These are phyloP conservation scores for Crenichthys baileyi DNA, from an alignment of 2,797 vertebrate genomes.

Conservation along the genomic window DNA sequence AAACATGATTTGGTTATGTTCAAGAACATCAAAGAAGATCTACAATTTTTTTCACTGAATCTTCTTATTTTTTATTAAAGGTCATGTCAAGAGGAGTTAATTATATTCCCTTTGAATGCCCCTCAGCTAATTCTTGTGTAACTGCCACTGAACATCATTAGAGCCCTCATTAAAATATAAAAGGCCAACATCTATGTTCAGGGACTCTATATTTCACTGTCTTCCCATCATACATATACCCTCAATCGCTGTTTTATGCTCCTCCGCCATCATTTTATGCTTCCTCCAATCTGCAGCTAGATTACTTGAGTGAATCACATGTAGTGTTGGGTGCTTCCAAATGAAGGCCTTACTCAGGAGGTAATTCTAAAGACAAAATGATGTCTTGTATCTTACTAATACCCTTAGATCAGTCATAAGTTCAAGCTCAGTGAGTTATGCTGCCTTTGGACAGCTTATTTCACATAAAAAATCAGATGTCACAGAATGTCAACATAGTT, in stretches of 20 bases:
- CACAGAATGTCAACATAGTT: background rate
- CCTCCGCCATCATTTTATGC: conserved; percentile 19
- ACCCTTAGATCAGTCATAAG: conserved; percentile 15
- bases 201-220: conserved; percentile 15
- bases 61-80: background rate
- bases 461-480: background rate
- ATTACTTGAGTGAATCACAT: conserved; percentile 10
- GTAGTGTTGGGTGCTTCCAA: conserved; percentile 29
- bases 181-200: conserved; percentile 42
- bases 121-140: conserved; percentile 32
- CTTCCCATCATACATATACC: conserved; percentile 20
- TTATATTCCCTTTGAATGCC: conserved; percentile 61
- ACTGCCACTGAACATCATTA: conserved; percentile 58
- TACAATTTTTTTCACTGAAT: background rate
- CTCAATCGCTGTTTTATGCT: conserved; percentile 32
- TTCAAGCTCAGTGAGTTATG: conserved; percentile 17
- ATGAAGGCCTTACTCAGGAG: conserved; percentile 8
- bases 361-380: conserved; percentile 13
- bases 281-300: conserved; percentile 21
- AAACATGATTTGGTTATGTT: background rate
- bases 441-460: conserved; percentile 2
- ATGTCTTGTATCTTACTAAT: conserved; percentile 9
- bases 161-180: conserved; percentile 67
- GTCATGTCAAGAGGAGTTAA: conserved; percentile 36
- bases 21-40: background rate